Base-by-base conservation (phyloP, 2,888 invertebrate species). In the Antitype chi region DNA sequence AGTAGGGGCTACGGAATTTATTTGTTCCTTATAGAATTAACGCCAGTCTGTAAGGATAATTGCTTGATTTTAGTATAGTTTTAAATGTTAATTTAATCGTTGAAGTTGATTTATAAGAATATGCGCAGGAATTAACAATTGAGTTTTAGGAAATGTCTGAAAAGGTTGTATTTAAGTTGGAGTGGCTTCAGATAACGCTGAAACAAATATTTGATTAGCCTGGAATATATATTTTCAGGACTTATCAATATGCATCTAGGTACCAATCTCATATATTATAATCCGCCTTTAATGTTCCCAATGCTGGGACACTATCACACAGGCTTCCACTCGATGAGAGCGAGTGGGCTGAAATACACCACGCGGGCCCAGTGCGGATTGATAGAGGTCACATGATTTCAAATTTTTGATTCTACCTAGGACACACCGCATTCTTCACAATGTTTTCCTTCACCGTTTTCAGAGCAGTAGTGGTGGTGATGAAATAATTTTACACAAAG, bases 1-100 rank as follows among this genome's bases (percentile, higher is more conserved):
- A 82, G 88, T 89, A 88, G 81, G 86, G 86, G 82, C 81, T 75
- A 63, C 20, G 60, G 66, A 80, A 82, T 85, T 83, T 82, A 82
- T 70, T 62, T 66, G 70, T 63, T 69, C 76, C 88, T 75, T 67
- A 77, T 75, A 80, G 70, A 78, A 80, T 82, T 60, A 69, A 82
- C 55, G 32, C 72, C 57, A 47, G 78, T 63, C 69, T 82, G 76
- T 79, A 43, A 70, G 57, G 25, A 73, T 77, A 81, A 82, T 74
- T 76, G 72, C 71, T 72, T 71, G 83, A 78, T 80, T 76, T 80
- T 76, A 80, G 11, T 70, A 23, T 64, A 76, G 17, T 66, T 52
- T 73, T 38, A 9, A 62, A 71, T 80, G 49, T 60, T 63, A 55
- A 63, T 67, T 74, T 79, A 47, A 68, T 72, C 62, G n/a, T n/a